Evolutionary conservation across 2,113 vertebrate genomes (phyloP).

Genomic region (Aptenodytes forsteri): DNA sequence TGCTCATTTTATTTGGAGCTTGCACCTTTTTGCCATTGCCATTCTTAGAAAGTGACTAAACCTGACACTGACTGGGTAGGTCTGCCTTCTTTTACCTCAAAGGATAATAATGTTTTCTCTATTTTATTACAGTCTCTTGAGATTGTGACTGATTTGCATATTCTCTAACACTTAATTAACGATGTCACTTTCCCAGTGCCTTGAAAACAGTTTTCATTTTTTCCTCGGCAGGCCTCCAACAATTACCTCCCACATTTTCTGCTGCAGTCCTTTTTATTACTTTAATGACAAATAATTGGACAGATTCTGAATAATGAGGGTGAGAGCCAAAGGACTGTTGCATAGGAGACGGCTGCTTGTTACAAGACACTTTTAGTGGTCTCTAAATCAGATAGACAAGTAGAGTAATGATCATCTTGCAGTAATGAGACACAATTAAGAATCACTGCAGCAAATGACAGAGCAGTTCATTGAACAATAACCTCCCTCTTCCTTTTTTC

Average conservation of each 20-base stretch:
- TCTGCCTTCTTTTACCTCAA: constrained; percentile 63
- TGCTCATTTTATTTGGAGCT: constrained; percentile 9
- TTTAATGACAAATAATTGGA: constrained; percentile 91
- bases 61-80: constrained; percentile 35
- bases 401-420: constrained; percentile 84
- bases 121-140: constrained; percentile 78
- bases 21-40: neutral
- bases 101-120: constrained; percentile 77
- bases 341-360: constrained; percentile 78
- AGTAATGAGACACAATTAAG: constrained; percentile 87
- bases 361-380: constrained; percentile 86
- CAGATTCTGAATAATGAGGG: constrained; percentile 86
- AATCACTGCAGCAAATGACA: constrained; percentile 80
- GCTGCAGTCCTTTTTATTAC: constrained; percentile 82
- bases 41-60: constrained; percentile 51
- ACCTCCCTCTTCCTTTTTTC: constrained; percentile 75
- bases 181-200: constrained; percentile 80
- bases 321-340: constrained; percentile 82
- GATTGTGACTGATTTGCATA: constrained; percentile 78
- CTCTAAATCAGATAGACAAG: constrained; percentile 89
- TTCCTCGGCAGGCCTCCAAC: constrained; percentile 77
- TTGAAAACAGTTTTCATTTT: constrained; percentile 81
- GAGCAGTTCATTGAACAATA: constrained; percentile 83
- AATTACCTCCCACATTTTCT: constrained; percentile 83
- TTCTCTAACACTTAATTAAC: constrained; percentile 84